Evolutionary conservation across 53 echinoderm and acorn worm genomes (phyloP).

Genomic region (Luidia sarsii): DNA sequence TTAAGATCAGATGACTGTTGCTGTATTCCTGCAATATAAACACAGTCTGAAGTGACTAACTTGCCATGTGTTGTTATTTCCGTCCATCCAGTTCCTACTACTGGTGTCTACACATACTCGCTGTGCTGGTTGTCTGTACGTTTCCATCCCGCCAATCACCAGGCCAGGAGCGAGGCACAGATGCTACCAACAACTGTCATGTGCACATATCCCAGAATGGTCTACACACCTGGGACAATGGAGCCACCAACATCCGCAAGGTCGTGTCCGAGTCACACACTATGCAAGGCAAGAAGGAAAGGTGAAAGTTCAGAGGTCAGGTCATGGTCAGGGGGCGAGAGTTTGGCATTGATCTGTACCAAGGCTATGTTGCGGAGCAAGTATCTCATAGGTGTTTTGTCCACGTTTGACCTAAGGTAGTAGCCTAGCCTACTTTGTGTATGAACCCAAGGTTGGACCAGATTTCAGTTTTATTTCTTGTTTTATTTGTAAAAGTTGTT

Average conservation of each 20-base stretch:
- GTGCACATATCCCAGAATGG: neutral
- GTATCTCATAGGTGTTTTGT: no score
- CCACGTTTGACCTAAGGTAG: no score
- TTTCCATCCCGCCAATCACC: constrained; percentile 36
- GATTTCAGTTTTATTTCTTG: no score
- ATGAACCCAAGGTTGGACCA: no score
- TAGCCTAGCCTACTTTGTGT: no score
- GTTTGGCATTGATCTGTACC: no score
- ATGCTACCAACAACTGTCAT: constrained; percentile 7
- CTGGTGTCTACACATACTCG: constrained; percentile 71
- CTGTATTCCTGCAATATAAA: no score
- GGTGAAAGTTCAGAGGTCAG: constrained; percentile 16
- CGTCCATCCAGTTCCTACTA: constrained; percentile 63
- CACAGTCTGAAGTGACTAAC: neutral
- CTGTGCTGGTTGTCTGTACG: constrained; percentile 20
- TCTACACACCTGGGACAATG: neutral
- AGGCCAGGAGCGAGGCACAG: constrained; percentile 8
- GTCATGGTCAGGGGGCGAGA: no score
- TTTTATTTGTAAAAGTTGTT: no score
- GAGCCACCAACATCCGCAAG: constrained; percentile 21
- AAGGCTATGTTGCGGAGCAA: no score
- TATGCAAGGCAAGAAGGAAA: constrained; percentile 20
- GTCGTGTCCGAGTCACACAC: constrained; percentile 29
- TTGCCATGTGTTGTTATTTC: neutral
- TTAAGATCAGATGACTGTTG: no score